Conservation (phyloP, 2,888 invertebrate genomes). For the Eristalis tenax region DNA sequence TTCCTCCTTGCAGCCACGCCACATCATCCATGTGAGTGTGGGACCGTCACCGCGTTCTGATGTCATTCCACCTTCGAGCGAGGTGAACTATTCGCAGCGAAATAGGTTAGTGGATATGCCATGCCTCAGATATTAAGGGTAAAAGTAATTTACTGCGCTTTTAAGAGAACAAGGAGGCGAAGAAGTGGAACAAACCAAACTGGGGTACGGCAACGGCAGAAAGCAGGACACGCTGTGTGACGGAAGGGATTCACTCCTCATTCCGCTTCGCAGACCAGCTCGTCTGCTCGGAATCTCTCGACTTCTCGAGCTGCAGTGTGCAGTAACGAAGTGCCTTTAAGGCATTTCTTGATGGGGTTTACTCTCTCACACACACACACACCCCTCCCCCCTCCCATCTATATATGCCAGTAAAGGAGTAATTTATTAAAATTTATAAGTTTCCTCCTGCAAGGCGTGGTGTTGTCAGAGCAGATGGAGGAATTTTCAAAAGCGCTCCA, state of each 20-base stretch:
- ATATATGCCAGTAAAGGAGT: conserved; percentile 28
- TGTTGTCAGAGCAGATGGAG: background rate
- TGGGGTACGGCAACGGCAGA: conserved; percentile 6
- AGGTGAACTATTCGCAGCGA: conserved; percentile 18
- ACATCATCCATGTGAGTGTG: background rate
- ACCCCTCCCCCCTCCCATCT: conserved; percentile 1
- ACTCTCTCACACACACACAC: background rate
- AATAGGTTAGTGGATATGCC: conserved; percentile 57
- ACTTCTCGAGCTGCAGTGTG: conserved; percentile 7
- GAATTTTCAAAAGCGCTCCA: conserved; percentile 31
- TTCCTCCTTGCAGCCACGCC: background rate
- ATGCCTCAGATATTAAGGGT: conserved; percentile 56
- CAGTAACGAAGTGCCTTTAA: conserved; percentile 56
- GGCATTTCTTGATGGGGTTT: conserved; percentile 39
- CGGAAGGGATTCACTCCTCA: conserved; percentile 1
- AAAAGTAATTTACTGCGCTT: conserved; percentile 66
- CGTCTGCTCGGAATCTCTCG: conserved; percentile 30
- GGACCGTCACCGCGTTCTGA: conserved; percentile 25
- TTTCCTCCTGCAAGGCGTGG: background rate
- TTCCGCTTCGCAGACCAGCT: conserved; percentile 15
- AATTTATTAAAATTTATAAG: conserved; percentile 66
- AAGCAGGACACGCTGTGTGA: background rate
- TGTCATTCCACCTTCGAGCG: conserved; percentile 43
- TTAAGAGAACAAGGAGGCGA: conserved; percentile 58
- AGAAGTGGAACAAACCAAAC: conserved; percentile 48